Evolutionary conservation across 2,113 vertebrate genomes (phyloP), one percentile per base, ranked within the genome.

Genomic region (Austrofundulus limnaeus): DNA sequence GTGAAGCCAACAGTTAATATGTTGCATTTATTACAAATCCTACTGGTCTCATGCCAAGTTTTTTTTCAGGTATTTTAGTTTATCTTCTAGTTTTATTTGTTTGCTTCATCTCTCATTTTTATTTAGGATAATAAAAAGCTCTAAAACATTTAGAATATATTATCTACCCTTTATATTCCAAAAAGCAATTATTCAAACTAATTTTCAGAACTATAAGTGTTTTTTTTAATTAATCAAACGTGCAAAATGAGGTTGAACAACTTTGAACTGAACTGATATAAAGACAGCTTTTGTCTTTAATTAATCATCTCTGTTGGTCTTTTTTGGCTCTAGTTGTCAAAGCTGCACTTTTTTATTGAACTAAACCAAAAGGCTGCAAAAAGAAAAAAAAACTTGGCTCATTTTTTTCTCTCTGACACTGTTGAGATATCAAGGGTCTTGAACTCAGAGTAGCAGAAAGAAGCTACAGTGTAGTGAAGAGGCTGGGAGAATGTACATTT

Each of bases 391-490:
- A n/a, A 61, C 20, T 25, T 31, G 28, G 58, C 53, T 63, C 34
- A 70, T 37, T 38, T 55, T 61, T 28, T 28, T 50, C 28, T 16
- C 23, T 62, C 31, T 63, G 66, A 77, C 61, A 70, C 38, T 15
- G 24, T 45, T 62, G 48, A 66, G 38, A 63, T 52, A 47, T 41
- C 48, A 52, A 54, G 52, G 51, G 56, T 61, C 61, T 65, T 19
- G 54, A 6, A 38, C 60, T 48, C 45, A 31, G 54, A 54, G 47
- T 45, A 50, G 14, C 24, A 51, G 38, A 45, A 64, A 42, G 55
- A 47, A 20, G 13, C 76, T 54, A n/a, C n/a, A n/a, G n/a, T n/a
- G 39, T 31, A 28, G 63, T 52, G 31, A 41, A 45, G 42, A n/a
- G 41, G 31, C 14, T 28, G 46, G 57, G 50, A 71, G 13, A 42